These are phyloP conservation scores for zebrafish (Danio rerio) DNA, from an alignment of 2,113 vertebrate species.

Conservation along the genomic window DNA sequence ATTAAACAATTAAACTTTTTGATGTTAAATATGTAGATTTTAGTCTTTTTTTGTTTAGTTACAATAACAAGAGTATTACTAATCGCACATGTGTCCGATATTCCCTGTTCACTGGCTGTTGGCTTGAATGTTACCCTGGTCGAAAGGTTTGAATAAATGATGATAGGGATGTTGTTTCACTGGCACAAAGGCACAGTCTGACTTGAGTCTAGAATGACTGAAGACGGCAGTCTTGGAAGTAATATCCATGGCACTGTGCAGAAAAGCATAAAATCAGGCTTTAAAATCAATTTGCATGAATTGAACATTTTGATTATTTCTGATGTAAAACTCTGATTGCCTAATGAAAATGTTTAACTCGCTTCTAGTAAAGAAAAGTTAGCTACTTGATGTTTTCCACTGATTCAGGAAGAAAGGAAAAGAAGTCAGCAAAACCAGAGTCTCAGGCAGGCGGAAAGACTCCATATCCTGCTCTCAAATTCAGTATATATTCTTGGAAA, in stretches of 20 bases:
- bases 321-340: neutral
- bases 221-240: neutral
- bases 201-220: neutral
- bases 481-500: neutral
- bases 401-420: conserved; percentile 22
- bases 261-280: neutral
- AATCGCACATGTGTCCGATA: neutral
- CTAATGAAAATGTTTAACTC: neutral
- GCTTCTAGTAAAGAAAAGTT: neutral
- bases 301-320: neutral
- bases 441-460: neutral
- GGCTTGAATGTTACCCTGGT: conserved; percentile 21
- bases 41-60: neutral
- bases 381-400: neutral
- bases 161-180: conserved; percentile 38
- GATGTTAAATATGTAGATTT: neutral
- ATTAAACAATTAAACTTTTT: neutral
- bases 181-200: neutral
- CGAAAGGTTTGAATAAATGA: conserved; percentile 45
- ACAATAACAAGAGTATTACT: neutral
- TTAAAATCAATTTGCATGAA: neutral
- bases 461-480: no score
- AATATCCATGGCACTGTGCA: neutral
- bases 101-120: neutral
- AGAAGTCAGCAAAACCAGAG: conserved; percentile 41